A percentile compares a stretch with the other conserved stretches of the same genome.
Conservation (phyloP, 1,140 invertebrate species). For the Temnothorax longispinosus region DNA sequence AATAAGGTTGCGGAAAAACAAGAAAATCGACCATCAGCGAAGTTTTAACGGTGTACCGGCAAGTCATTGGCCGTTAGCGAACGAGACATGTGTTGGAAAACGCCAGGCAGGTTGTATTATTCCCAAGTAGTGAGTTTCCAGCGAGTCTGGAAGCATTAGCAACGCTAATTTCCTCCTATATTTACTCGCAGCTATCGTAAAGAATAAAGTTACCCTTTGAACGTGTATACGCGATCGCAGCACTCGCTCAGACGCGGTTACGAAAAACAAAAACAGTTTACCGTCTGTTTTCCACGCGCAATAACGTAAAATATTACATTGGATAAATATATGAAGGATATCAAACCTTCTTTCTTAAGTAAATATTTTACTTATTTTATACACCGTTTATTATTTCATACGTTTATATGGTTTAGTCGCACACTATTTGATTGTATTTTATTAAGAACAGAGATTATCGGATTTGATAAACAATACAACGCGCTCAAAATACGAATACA, state of each 20-base stretch:
- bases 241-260: slow-evolving; percentile 1
- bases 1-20: background rate
- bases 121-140: slow-evolving; percentile 29
- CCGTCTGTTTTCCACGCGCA: background rate
- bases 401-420: background rate
- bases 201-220: slow-evolving; percentile 38
- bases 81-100: slow-evolving; percentile 37
- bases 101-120: slow-evolving; percentile 42
- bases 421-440: background rate
- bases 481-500: background rate
- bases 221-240: background rate
- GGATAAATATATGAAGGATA: background rate
- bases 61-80: slow-evolving; percentile 44
- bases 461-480: background rate
- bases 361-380: background rate
- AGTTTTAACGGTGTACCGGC: slow-evolving; percentile 49
- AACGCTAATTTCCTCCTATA: slow-evolving; percentile 54
- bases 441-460: background rate
- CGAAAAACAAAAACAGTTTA: background rate
- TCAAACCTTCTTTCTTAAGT: background rate
- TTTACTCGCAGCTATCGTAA: slow-evolving; percentile 40
- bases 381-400: background rate
- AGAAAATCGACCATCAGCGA: slow-evolving; percentile 5
- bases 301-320: background rate
- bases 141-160: slow-evolving; percentile 35